phyloP scores from a whole-genome alignment of 2,888 invertebrate genomes.

The Drosophila barbarae region DNA sequence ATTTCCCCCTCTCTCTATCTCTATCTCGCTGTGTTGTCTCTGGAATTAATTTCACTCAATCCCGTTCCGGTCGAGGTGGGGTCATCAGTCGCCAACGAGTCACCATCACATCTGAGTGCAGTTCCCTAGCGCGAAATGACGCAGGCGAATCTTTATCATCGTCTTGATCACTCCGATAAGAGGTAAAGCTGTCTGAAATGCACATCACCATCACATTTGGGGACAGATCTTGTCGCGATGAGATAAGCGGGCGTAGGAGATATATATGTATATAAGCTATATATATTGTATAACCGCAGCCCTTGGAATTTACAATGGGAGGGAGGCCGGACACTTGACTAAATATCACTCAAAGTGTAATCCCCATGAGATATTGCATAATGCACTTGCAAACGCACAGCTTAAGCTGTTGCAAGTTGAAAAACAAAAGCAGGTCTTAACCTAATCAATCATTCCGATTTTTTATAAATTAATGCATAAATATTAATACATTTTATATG shows the following conservation, averaged over 20 bases:
- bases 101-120: conserved; percentile 9
- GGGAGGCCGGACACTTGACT: conserved; percentile 13
- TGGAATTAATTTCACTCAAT: conserved; percentile 7
- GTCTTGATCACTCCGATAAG: background rate
- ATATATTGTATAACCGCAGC: conserved; percentile 22
- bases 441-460: background rate
- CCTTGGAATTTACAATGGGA: conserved; percentile 20
- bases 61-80: conserved; percentile 10
- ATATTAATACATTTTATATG: background rate
- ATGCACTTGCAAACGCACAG: background rate
- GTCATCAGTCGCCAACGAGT: conserved; percentile 6
- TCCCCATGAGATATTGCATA: background rate
- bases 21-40: background rate
- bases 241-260: background rate
- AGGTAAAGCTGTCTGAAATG: conserved; percentile 14
- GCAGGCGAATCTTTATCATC: conserved; percentile 5
- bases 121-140: conserved; percentile 18
- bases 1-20: background rate
- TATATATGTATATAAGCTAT: background rate
- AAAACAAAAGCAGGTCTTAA: background rate
- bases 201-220: conserved; percentile 23
- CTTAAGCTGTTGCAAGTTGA: background rate
- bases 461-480: background rate
- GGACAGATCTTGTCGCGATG: conserved; percentile 25
- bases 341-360: conserved; percentile 4